Base-by-base conservation (phyloP, 1,140 invertebrate genomes). In the Formica exsecta region DNA sequence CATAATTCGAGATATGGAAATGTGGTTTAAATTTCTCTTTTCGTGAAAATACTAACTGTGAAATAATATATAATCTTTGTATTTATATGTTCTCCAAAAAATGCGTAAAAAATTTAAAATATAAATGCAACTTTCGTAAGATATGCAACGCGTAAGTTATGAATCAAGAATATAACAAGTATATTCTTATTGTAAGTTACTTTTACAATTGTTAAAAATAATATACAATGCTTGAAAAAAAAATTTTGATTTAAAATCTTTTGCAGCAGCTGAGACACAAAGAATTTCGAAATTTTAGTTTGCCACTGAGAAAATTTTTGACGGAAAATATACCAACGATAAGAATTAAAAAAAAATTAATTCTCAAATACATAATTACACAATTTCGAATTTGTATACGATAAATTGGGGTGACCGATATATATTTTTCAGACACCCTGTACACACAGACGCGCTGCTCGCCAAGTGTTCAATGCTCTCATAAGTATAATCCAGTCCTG, bases 401-500 rank as follows among this genome's bases (percentile, higher is more conserved):
- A 25, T 41, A 3, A 80, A 70, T 48, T 48, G 4, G n/a, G 4
- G 0, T 64, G 16, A 64, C 3, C 0, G 2, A 80, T 19, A 13
- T 36, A 32, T 54, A 36, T 61, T 81, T 61, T 81, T 32, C 4
- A 8, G 5, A 83, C 68, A 74, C 51, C 62, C 48, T 54, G 29
- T 74, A 61, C 48, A 25, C 4, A 32, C 68, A 32, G 36, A 41
- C 11, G 41, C 57, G n/a, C 4, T 36, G 29, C 16, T 80, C 16
- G n/a, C 44, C 64, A 68, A 81, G 62, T 71, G 44, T 74, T 70
- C 36, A 83, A 61, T 62, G 65, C 68, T 73, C 25, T n/a, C 68
- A 73, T 66, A 83, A 74, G 54, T 83, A 51, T 51, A 83, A 73
- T 57, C 79, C 79, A 73, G 66, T 83, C 19, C 54, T 83, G 68